These are phyloP conservation scores for Lepidocolaptes lacrymiger DNA, from an alignment of 2,797 vertebrate genomes.

Conservation along the genomic window DNA sequence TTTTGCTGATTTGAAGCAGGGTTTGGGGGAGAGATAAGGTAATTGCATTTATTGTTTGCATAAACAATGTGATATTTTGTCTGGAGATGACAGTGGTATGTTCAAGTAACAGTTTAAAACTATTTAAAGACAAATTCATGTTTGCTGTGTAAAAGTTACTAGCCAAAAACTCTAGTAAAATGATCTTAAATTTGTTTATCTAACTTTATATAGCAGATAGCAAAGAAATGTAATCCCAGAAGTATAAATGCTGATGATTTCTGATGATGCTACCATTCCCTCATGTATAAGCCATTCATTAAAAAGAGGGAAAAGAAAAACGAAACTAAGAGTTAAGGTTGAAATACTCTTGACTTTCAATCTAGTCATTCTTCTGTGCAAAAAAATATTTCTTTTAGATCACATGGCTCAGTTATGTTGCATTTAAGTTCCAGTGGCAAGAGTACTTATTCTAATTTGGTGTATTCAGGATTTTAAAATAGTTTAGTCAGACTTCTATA, in stretches of 20 bases:
- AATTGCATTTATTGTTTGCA: not conserved
- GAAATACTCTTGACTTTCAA: not conserved
- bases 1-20: not conserved
- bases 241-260: not conserved
- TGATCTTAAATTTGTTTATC: not conserved
- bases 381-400: not conserved
- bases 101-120: not conserved
- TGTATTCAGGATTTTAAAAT: constrained; percentile 4
- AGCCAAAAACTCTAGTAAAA: not conserved
- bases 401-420: not conserved
- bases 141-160: not conserved
- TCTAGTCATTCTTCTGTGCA: not conserved
- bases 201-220: not conserved
- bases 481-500: constrained; percentile 22
- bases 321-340: not conserved
- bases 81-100: not conserved
- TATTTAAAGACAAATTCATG: not conserved
- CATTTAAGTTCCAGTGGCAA: not conserved
- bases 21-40: not conserved
- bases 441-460: not conserved
- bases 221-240: not conserved
- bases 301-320: not conserved
- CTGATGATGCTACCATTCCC: not conserved
- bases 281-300: not conserved
- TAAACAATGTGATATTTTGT: not conserved